phyloP scores from a whole-genome alignment of 1,140 invertebrate genomes.

The Cydia amplana region DNA sequence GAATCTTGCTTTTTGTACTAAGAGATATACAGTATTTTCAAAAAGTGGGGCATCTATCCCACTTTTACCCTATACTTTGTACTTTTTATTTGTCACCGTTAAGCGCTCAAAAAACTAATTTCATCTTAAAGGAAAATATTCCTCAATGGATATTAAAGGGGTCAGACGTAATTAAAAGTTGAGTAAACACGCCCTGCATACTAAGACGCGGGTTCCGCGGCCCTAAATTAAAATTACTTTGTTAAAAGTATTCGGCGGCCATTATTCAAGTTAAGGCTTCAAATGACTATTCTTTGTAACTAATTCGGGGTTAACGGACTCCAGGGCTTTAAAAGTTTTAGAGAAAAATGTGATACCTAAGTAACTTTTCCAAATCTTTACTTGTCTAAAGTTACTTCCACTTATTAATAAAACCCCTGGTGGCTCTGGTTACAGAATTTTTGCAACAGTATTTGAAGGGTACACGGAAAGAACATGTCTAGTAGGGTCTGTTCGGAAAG shows the following conservation, averaged over 20 bases:
- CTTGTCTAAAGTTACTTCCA: too few species aligned
- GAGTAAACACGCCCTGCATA: neutral
- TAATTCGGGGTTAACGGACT: neutral
- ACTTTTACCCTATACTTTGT: too few species aligned
- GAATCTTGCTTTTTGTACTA: too few species aligned
- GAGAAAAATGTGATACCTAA: neutral
- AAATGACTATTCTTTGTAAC: neutral
- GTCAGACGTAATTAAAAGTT: slow-evolving; percentile 1
- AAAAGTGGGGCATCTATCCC: too few species aligned
- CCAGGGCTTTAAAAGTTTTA: neutral
- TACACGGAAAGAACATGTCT: too few species aligned
- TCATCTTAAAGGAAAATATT: neutral
- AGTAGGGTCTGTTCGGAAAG: too few species aligned
- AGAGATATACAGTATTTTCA: too few species aligned
- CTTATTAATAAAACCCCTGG: too few species aligned
- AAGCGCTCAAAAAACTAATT: neutral
- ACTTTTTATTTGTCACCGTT: neutral
- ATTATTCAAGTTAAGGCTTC: neutral
- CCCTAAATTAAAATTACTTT: slow-evolving; percentile 1
- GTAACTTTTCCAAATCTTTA: neutral
- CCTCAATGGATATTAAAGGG: slow-evolving; percentile 13
- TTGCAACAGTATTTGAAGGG: too few species aligned
- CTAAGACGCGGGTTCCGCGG: neutral
- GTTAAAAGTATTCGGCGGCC: neutral
- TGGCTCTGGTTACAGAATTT: too few species aligned